These are phyloP conservation scores for Rapana venosa DNA, from an alignment of 2,888 invertebrate genomes.

Conservation along the genomic window DNA sequence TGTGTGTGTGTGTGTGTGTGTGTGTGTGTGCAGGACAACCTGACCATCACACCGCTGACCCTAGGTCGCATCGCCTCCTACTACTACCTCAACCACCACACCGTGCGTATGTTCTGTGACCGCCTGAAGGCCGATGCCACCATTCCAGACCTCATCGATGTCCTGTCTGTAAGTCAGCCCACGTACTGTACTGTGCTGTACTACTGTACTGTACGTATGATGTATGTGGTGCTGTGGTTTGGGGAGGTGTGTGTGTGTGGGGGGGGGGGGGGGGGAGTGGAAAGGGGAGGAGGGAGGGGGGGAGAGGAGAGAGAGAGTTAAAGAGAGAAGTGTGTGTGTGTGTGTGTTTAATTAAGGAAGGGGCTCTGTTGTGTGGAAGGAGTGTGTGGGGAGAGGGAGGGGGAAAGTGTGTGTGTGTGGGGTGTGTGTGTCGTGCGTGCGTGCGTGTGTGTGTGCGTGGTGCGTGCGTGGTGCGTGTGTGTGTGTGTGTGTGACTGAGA, in stretches of 20 bases:
- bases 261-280: no score
- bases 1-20: not conserved
- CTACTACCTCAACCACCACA: constrained; percentile 96
- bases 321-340: no score
- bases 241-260: not conserved
- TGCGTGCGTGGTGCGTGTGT: not conserved
- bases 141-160: constrained; percentile 86
- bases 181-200: not conserved
- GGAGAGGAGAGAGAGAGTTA: no score
- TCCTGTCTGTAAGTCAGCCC: constrained; percentile 84
- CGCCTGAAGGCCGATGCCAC: constrained; percentile 84
- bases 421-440: not conserved
- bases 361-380: no score
- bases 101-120: constrained; percentile 90
- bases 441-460: not conserved
- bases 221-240: not conserved
- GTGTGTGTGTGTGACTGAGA: not conserved
- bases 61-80: constrained; percentile 96
- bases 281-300: no score
- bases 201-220: not conserved
- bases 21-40: constrained; percentile 52
- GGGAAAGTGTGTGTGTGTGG: not conserved
- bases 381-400: no score
- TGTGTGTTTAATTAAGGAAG: no score
- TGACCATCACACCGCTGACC: constrained; percentile 79